phyloP scores from a whole-genome alignment of 1,140 invertebrate genomes.

The Babylonia areolata region DNA sequence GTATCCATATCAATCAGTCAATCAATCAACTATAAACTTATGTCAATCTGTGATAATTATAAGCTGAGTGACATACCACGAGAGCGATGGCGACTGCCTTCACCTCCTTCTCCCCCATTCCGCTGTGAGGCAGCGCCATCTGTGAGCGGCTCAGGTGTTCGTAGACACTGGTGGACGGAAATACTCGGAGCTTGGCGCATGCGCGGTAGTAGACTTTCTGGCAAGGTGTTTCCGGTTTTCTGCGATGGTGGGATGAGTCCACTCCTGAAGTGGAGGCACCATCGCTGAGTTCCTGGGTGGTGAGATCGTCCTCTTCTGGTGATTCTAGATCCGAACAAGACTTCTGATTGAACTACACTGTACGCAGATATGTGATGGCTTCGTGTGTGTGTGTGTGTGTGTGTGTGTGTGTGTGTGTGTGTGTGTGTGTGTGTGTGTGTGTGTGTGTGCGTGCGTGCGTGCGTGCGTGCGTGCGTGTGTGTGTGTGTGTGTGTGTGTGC shows the following conservation, averaged over 20 bases:
- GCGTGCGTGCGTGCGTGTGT: too few relatives aligned
- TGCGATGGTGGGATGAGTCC: neutral
- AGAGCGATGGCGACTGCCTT: slow-evolving; percentile 44
- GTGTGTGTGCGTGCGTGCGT: too few relatives aligned
- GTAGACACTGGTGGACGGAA: slow-evolving; percentile 46
- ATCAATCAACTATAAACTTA: too few relatives aligned
- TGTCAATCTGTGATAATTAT: too few relatives aligned
- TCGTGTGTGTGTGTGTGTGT: too few relatives aligned
- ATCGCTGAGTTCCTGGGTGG: neutral
- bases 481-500: too few relatives aligned
- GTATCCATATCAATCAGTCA: too few relatives aligned
- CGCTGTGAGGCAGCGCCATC: slow-evolving; percentile 39
- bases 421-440: neutral
- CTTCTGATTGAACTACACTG: too few relatives aligned
- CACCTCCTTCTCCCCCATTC: slow-evolving; percentile 33
- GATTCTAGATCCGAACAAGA: too few relatives aligned
- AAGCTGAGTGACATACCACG: slow-evolving; percentile 27
- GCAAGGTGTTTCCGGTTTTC: slow-evolving; percentile 35
- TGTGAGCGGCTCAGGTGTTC: slow-evolving; percentile 30
- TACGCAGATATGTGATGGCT: too few relatives aligned
- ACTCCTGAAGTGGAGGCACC: neutral
- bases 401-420: neutral
- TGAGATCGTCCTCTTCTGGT: neutral
- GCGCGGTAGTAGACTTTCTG: slow-evolving; percentile 45
- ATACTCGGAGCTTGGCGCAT: slow-evolving; percentile 38